These are phyloP conservation scores for Tetraneura akinire DNA, from an alignment of 1,140 invertebrate species.

Conservation along the genomic window DNA sequence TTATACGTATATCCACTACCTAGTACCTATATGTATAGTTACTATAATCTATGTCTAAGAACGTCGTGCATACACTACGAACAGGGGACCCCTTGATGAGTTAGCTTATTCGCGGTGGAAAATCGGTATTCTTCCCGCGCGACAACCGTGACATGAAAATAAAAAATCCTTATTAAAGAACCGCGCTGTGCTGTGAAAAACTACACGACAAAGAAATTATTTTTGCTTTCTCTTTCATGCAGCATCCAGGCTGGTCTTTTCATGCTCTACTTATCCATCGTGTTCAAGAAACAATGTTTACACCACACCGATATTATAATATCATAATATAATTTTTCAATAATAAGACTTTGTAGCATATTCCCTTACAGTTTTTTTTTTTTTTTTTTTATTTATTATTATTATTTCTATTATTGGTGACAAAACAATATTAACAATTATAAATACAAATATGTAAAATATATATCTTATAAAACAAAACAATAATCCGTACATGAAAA, in stretches of 20 bases:
- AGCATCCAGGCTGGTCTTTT: slow-evolving; percentile 38
- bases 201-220: slow-evolving; percentile 31
- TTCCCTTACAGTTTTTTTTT: background rate
- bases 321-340: no score
- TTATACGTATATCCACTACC: no score
- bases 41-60: no score
- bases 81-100: slow-evolving; percentile 16
- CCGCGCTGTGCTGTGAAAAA: slow-evolving; percentile 1
- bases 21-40: no score
- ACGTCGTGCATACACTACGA: no score
- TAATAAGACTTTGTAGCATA: no score
- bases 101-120: slow-evolving; percentile 25
- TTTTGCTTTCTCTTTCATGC: slow-evolving; percentile 50
- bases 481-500: no score
- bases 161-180: background rate
- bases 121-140: slow-evolving; percentile 36
- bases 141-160: slow-evolving; percentile 40
- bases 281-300: slow-evolving; percentile 28
- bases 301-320: background rate
- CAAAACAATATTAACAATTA: slow-evolving; percentile 20
- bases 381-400: background rate
- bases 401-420: slow-evolving; percentile 28
- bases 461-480: background rate
- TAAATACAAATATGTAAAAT: background rate
- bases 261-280: slow-evolving; percentile 41